phyloP scores from a whole-genome alignment of 37 sponge, comb jelly and placozoan genomes.

The Haliclona indistincta region DNA sequence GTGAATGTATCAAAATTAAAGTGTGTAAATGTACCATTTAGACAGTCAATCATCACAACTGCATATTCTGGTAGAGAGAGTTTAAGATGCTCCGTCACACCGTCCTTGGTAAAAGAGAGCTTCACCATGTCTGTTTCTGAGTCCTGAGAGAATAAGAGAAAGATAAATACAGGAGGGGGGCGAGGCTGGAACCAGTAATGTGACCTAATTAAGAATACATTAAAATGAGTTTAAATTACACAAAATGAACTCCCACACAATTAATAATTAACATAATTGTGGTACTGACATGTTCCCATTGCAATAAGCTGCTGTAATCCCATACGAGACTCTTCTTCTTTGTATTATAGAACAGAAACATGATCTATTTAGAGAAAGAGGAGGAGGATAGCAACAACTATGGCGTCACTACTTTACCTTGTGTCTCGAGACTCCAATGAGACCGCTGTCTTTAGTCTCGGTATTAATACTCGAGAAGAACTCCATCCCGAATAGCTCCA shows the following conservation, averaged over 20 bases:
- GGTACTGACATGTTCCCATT: constrained; percentile 47
- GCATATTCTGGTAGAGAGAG: constrained; percentile 76
- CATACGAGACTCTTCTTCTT: constrained; percentile 62
- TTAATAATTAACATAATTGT: neutral
- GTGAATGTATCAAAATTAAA: constrained; percentile 1
- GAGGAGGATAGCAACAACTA: neutral
- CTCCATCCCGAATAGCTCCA: constrained; percentile 83
- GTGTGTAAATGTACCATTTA: constrained; percentile 46
- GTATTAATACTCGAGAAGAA: constrained; percentile 77
- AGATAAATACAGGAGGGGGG: neutral
- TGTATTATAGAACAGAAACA: constrained; percentile 48
- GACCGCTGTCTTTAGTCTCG: constrained; percentile 72
- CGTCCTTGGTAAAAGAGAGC: constrained; percentile 43
- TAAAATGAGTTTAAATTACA: neutral
- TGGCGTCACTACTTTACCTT: constrained; percentile 29
- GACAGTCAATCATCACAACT: constrained; percentile 72
- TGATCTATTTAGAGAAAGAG: constrained; percentile 17
- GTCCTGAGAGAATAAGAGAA: constrained; percentile 14
- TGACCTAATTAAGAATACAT: neutral
- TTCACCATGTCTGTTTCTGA: constrained; percentile 25
- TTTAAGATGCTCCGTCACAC: constrained; percentile 32
- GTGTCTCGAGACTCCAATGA: constrained; percentile 82
- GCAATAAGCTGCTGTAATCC: constrained; percentile 41
- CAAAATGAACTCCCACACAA: neutral
- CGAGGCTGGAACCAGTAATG: neutral